Evolutionary conservation across 2,113 vertebrate species (phyloP), one percentile per base, ranked within the genome.

Genomic region (Promerops cafer): DNA sequence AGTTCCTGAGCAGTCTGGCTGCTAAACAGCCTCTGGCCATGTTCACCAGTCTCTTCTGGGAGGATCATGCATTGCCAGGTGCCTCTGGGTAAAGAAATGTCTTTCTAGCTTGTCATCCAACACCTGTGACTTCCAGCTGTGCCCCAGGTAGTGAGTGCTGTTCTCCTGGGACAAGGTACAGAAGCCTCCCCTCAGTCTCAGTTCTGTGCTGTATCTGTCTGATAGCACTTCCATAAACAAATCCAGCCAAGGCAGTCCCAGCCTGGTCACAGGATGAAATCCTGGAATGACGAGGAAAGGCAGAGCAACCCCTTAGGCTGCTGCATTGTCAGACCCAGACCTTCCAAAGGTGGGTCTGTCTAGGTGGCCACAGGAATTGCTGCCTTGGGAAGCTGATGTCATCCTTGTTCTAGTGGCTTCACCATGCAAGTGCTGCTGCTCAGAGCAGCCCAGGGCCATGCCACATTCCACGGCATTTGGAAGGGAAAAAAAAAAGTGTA

Each of bases 81-180:
- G 86, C 61, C 49, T 83, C 63, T 90, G 56, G 37, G 28, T 84
- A 44, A 65, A 83, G 60, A 86, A 84, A 40, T 75, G 54, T 69
- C 77, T 82, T 83, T 84, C 31, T 35, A 82, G 45, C 30, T 69
- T 89, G 47, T 65, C 76, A 77, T 71, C 50, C 52, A 74, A 30
- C 40, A 40, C 76, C 72, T 74, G 35, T 87, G 54, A 65, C 79
- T 91, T 63, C 20, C 45, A 71, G 70, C 3, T 0, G 49, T 52
- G 70, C 45, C 52, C 10, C 13, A 5, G 79, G 82, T 56, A 52
- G n/a, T 1, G 10, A 74, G 60, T 45, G 63, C 23, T 65, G 13
- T n/a, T 69, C 63, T 54, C 40, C 52, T 82, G 85, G 74, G 42
- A 27, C 66, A 56, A 56, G 71, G 27, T 21, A 31, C 10, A 28